Evolutionary conservation across 2,797 vertebrate genomes (phyloP), one percentile per base, ranked within the genome.

Genomic region (Aselliscus stoliczkanus): DNA sequence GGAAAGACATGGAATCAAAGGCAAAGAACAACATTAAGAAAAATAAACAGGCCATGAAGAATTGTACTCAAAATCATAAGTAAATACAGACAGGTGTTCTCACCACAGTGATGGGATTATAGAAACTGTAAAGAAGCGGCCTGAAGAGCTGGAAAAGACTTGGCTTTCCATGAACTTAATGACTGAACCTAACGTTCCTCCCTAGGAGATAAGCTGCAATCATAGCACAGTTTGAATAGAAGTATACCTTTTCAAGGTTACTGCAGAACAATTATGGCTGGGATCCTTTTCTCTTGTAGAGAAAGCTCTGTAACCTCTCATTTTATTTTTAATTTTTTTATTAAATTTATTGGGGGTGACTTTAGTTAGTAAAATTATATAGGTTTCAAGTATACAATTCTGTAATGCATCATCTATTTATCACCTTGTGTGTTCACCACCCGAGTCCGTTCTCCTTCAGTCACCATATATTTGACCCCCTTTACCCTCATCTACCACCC

Each of bases 281-380:
- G 34, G 56, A 86, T 88, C 18, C 67, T 94, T 96, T 90, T n/a
- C 39, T 89, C 65, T 85, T 88, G 8, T 58, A 93, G 73, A 79
- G 60, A 94, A 96, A 95, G 23, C 84, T 62, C 83, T 69, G 34
- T 88, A 95, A 91, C 67, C 34, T 92, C 95, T 92, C 93, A 85
- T 83, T 54, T 54, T 20, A 54, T 54, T 54, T 54, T 54, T 54
- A 50, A 50, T 50, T 21, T 54, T 54, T 52, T 6, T 54, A 54
- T 54, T 54, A 54, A 5, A 54, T 54, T 18, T 54, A 54, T 54
- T 54, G 52, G 52, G 52, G 52, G 52, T 54, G 52, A 54, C 52
- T 20, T 20, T 54, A 18, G 52, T 54, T 54, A 54, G 52, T 18
- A 54, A 54, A 4, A 54, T 54, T 54, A 21, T 54, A 21, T 54